phyloP scores from a whole-genome alignment of 1,140 invertebrate genomes.

The Ceratosolen solmsi region DNA sequence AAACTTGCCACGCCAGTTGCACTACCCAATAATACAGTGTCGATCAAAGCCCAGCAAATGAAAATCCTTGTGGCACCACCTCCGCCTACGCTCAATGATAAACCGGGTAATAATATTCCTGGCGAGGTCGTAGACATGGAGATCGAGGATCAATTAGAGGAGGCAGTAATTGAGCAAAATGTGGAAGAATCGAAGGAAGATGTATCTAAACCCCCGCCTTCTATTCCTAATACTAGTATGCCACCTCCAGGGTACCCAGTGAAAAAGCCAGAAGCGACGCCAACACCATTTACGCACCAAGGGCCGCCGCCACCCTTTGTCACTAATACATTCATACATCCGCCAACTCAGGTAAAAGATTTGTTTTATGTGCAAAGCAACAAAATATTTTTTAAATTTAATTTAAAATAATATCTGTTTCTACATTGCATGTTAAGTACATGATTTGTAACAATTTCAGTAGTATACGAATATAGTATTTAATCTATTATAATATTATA shows the following conservation, averaged over 20 bases:
- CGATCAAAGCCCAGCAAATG: slow-evolving; percentile 57
- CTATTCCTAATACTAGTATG: slow-evolving; percentile 41
- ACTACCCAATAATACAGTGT: slow-evolving; percentile 54
- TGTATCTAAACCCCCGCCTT: slow-evolving; percentile 26
- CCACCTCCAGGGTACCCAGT: slow-evolving; percentile 45
- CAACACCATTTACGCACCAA: slow-evolving; percentile 44
- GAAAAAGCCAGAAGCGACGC: slow-evolving; percentile 44
- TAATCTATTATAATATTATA: too few relatives aligned
- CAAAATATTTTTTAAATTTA: too few relatives aligned
- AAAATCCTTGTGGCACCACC: slow-evolving; percentile 69
- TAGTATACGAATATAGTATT: too few relatives aligned
- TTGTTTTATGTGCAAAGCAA: too few relatives aligned
- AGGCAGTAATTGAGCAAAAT: slow-evolving; percentile 67
- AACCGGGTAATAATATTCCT: slow-evolving; percentile 57
- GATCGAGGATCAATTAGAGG: slow-evolving; percentile 71
- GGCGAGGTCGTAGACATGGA: slow-evolving; percentile 70
- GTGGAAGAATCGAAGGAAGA: slow-evolving; percentile 54
- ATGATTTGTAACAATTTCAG: too few relatives aligned
- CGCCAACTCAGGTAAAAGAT: slow-evolving; percentile 50
- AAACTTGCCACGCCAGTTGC: slow-evolving; percentile 71
- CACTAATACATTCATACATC: slow-evolving; percentile 54
- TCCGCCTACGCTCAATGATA: slow-evolving; percentile 64
- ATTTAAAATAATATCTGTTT: too few relatives aligned
- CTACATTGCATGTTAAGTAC: too few relatives aligned
- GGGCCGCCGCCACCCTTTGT: slow-evolving; percentile 63